Percentiles rank a stretch among this genome's conserved stretches.
These are phyloP conservation scores for Pteropus alecto DNA, from an alignment of 2,113 vertebrate genomes.

Conservation along the genomic window DNA sequence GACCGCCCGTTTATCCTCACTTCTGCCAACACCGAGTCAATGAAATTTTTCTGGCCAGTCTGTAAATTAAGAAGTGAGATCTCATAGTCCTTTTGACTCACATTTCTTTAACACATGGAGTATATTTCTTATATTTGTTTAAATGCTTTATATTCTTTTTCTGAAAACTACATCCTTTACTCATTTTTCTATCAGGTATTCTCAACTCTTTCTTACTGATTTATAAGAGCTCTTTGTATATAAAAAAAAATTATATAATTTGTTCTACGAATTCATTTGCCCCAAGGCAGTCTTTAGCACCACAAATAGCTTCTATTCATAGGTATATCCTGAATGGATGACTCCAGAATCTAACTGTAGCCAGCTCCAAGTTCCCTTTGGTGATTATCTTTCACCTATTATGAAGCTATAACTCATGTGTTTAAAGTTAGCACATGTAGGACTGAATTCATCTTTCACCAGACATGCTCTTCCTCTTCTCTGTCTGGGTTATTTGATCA, in stretches of 20 bases:
- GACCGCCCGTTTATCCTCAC: not conserved
- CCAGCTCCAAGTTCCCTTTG: not conserved
- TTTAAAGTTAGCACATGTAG: not conserved
- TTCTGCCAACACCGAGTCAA: not conserved
- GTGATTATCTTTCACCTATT: not conserved
- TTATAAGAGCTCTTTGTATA: not conserved
- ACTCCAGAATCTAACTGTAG: not conserved
- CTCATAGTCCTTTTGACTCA: not conserved
- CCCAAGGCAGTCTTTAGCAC: not conserved
- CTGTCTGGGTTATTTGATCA: slow-evolving; percentile 8
- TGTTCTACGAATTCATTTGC: not conserved
- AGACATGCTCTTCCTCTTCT: not conserved
- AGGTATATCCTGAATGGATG: not conserved
- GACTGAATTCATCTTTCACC: slow-evolving; percentile 1
- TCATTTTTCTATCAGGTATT: not conserved
- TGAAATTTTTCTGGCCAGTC: not conserved
- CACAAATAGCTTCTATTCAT: not conserved
- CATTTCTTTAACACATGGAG: not conserved
- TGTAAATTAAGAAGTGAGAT: not conserved
- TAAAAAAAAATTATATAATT: not conserved
- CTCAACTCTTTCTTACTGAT: not conserved
- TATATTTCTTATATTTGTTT: not conserved
- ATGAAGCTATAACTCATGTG: not conserved
- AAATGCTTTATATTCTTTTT: not conserved
- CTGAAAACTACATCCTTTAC: slow-evolving; percentile 26